Evolutionary conservation across 1,140 invertebrate genomes (phyloP).

Genomic region (Drosophila cardini): DNA sequence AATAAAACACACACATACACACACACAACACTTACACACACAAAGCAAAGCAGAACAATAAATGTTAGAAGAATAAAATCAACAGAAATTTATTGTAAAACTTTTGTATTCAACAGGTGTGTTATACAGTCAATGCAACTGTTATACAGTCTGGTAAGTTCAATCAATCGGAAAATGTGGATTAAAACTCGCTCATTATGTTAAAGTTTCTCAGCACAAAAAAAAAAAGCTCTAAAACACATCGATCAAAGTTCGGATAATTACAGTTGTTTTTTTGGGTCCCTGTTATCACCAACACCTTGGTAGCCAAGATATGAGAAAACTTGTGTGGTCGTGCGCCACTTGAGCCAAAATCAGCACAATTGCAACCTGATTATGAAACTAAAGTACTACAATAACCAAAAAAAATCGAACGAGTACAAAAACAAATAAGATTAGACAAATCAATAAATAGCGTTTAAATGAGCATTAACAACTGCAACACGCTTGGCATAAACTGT

Average conservation of each 20-base stretch:
- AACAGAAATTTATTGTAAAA: slow-evolving; percentile 42
- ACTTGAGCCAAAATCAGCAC: slow-evolving; percentile 18
- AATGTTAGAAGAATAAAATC: slow-evolving; percentile 63
- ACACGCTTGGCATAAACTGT: slow-evolving; percentile 24
- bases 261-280: slow-evolving; percentile 16
- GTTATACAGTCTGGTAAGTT: slow-evolving; percentile 15
- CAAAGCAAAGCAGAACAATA: slow-evolving; percentile 73
- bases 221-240: slow-evolving; percentile 52
- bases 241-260: slow-evolving; percentile 68
- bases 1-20: slow-evolving; percentile 21
- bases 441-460: slow-evolving; percentile 59
- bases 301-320: slow-evolving; percentile 22
- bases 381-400: neutral
- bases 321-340: slow-evolving; percentile 48
- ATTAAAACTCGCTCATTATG: neutral
- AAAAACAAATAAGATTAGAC: slow-evolving; percentile 48
- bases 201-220: neutral
- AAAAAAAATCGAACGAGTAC: slow-evolving; percentile 19
- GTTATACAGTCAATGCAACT: slow-evolving; percentile 9
- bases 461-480: slow-evolving; percentile 46
- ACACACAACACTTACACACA: slow-evolving; percentile 36
- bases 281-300: slow-evolving; percentile 35
- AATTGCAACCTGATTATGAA: slow-evolving; percentile 53
- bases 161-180: slow-evolving; percentile 27
- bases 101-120: slow-evolving; percentile 40